These are phyloP conservation scores for Anthoptus insignis DNA, from an alignment of 2,888 invertebrate species.

Conservation along the genomic window DNA sequence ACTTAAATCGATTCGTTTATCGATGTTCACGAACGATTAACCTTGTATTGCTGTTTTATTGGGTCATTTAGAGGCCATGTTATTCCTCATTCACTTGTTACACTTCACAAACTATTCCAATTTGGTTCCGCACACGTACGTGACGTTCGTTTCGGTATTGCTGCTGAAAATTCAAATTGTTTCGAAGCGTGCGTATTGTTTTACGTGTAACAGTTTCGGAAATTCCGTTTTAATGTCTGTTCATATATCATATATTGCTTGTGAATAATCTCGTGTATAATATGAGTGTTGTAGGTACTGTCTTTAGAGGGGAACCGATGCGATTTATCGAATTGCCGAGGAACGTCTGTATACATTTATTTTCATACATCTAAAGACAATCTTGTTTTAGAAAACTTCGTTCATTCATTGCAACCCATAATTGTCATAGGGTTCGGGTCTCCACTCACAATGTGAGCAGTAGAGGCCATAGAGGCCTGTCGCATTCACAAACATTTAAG, in stretches of 20 bases:
- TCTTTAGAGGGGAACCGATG: no score
- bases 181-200: conserved; percentile 20
- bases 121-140: conserved; percentile 23
- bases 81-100: conserved; percentile 39
- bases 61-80: conserved; percentile 59
- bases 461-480: no score
- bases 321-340: no score
- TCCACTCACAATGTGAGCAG: no score
- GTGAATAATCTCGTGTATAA: not conserved
- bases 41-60: conserved; percentile 75
- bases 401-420: no score
- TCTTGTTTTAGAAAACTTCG: no score
- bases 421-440: no score
- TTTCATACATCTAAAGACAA: no score
- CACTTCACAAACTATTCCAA: conserved; percentile 32
- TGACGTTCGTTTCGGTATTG: conserved; percentile 12
- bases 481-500: no score
- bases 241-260: conserved; percentile 50
- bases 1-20: conserved; percentile 85
- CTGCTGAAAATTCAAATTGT: conserved; percentile 21
- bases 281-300: no score
- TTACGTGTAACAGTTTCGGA: conserved; percentile 14
- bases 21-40: conserved; percentile 83
- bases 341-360: no score
- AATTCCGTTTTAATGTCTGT: conserved; percentile 43